Percentiles rank a stretch among this genome's conserved stretches.
Evolutionary conservation across 2,888 invertebrate species (phyloP).

Genomic region (Dynastes grantii): DNA sequence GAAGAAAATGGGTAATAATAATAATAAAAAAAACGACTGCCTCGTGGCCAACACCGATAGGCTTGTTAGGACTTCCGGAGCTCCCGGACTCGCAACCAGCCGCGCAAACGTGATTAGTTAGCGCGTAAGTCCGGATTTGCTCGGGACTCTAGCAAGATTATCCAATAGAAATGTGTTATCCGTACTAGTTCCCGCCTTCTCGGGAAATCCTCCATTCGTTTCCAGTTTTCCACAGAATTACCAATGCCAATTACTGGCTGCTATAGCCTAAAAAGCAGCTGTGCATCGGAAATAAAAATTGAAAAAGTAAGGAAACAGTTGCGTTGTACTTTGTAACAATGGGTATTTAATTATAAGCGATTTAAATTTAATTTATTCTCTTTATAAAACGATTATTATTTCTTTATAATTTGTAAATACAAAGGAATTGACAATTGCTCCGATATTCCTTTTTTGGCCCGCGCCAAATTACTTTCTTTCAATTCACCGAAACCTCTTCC

Average conservation of each 20-base stretch:
- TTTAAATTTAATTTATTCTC: too few species aligned
- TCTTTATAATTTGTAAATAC: neutral
- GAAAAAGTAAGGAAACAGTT: neutral
- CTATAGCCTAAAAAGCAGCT: conserved; percentile 6
- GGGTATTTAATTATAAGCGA: too few species aligned
- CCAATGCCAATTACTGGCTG: conserved; percentile 53
- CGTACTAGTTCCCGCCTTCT: conserved; percentile 64
- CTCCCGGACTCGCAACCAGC: conserved; percentile 64
- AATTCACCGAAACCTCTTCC: too few species aligned
- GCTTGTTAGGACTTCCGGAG: conserved; percentile 61
- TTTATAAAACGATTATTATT: neutral
- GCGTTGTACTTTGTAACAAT: neutral
- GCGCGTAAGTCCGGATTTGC: conserved; percentile 70
- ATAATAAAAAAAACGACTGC: conserved; percentile 25
- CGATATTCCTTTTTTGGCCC: too few species aligned
- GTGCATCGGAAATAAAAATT: neutral
- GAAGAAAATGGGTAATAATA: conserved; percentile 39
- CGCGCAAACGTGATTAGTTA: conserved; percentile 69
- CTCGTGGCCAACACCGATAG: conserved; percentile 56
- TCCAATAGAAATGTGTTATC: conserved; percentile 70
- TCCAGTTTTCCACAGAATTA: conserved; percentile 58
- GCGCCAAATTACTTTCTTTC: too few species aligned
- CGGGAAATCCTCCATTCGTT: conserved; percentile 60
- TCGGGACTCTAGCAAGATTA: conserved; percentile 68
- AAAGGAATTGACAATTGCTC: too few species aligned